Evolutionary conservation across 2,797 vertebrate genomes (phyloP).

Genomic region (Toxotes lorentzi): DNA sequence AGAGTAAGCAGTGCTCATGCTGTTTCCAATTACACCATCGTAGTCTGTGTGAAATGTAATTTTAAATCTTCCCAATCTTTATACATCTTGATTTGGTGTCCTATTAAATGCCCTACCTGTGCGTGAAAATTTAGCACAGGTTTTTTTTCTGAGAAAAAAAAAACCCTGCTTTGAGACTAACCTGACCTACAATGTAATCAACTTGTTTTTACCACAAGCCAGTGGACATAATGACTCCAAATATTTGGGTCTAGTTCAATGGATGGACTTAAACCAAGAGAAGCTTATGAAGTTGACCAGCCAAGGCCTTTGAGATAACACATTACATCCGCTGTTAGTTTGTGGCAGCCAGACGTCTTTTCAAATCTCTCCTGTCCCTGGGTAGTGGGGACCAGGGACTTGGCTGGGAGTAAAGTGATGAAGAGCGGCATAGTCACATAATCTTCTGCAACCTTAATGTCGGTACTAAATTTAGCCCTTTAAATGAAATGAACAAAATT

Average conservation of each 20-base stretch:
- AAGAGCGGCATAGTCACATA: conserved; percentile 57
- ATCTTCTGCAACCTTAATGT: conserved; percentile 76
- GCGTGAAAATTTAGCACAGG: not conserved
- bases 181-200: conserved; percentile 59
- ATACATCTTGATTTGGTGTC: not conserved
- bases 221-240: conserved; percentile 51
- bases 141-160: too few relatives aligned
- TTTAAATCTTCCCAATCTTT: not conserved
- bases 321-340: conserved; percentile 58
- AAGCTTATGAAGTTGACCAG: conserved; percentile 75
- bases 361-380: conserved; percentile 62
- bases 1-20: too few relatives aligned
- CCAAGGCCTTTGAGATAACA: conserved; percentile 78
- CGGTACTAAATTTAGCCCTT: conserved; percentile 68
- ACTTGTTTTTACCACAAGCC: conserved; percentile 52
- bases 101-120: not conserved
- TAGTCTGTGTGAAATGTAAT: not conserved
- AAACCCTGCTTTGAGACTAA: conserved; percentile 32
- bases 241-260: conserved; percentile 67
- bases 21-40: too few relatives aligned
- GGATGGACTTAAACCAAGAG: conserved; percentile 67
- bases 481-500: conserved; percentile 74
- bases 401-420: conserved; percentile 55
- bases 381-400: conserved; percentile 52
- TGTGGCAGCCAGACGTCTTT: conserved; percentile 60